A percentile compares a stretch with the other conserved stretches of the same genome.
Evolutionary conservation across 2,888 invertebrate species (phyloP).

Genomic region (Coleophora flavipennella): DNA sequence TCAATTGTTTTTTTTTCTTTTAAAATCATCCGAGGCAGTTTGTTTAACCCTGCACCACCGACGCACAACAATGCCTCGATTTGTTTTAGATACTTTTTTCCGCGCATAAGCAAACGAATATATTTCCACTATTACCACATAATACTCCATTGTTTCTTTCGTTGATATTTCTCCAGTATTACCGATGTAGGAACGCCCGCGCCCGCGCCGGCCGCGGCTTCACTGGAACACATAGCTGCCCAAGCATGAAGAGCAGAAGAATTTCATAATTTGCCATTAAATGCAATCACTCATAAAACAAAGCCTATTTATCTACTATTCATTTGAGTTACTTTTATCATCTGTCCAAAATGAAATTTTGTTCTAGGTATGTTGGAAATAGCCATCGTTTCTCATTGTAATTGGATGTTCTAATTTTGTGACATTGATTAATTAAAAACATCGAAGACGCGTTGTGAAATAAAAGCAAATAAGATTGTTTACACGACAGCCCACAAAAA

Average conservation of each 20-base stretch:
- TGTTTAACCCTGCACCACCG: conserved; percentile 38
- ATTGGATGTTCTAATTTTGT: too few species aligned
- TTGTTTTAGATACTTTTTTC: conserved; percentile 70
- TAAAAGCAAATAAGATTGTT: too few species aligned
- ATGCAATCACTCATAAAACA: conserved; percentile 31
- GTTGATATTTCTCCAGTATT: conserved; percentile 64
- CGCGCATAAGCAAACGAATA: conserved; percentile 64
- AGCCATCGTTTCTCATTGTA: too few species aligned
- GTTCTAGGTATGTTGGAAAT: too few species aligned
- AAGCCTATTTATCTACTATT: too few species aligned
- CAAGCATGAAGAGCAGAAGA: conserved; percentile 48
- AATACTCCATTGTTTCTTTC: conserved; percentile 70
- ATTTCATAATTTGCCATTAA: conserved; percentile 46
- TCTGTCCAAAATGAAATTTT: too few species aligned
- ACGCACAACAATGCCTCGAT: conserved; percentile 62
- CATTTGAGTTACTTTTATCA: too few species aligned
- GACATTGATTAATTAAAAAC: too few species aligned
- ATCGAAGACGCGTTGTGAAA: too few species aligned
- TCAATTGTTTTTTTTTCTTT: neutral
- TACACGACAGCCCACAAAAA: too few species aligned
- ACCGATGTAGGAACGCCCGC: too few species aligned
- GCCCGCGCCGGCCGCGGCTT: conserved; percentile 55
- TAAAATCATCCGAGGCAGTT: conserved; percentile 3
- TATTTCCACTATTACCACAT: conserved; percentile 72
- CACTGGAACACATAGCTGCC: conserved; percentile 59